phyloP scores from a whole-genome alignment of 1,140 invertebrate genomes.

The Drosophila navojoa region DNA sequence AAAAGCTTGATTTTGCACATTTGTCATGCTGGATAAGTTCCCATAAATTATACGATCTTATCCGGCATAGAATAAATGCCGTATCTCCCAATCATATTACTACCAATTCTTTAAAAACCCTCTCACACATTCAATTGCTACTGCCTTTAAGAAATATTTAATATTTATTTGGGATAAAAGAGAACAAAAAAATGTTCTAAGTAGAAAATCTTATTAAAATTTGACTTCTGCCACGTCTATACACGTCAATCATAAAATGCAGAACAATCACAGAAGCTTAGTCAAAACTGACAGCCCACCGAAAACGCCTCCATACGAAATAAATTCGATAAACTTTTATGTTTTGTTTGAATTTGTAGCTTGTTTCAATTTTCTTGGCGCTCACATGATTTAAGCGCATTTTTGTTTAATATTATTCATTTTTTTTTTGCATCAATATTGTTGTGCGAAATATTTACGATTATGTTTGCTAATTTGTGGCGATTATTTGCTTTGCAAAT shows the following conservation, averaged over 20 bases:
- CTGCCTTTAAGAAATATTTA: constrained; percentile 2
- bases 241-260: constrained; percentile 36
- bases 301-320: constrained; percentile 40
- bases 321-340: constrained; percentile 33
- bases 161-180: neutral
- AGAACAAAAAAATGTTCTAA: constrained; percentile 1
- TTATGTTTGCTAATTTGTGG: constrained; percentile 50
- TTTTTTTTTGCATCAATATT: constrained; percentile 34
- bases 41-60: neutral
- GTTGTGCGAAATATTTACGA: constrained; percentile 24
- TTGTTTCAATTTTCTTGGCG: constrained; percentile 15
- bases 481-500: constrained; percentile 57
- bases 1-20: too few species aligned
- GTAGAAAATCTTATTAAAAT: constrained; percentile 21
- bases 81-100: neutral
- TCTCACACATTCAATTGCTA: neutral
- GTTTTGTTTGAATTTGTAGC: neutral
- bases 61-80: neutral
- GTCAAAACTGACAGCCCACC: constrained; percentile 25
- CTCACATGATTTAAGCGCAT: constrained; percentile 60
- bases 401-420: constrained; percentile 28
- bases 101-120: neutral
- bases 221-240: neutral
- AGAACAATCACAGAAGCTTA: constrained; percentile 34
- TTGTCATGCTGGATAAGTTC: neutral